These are phyloP conservation scores for Mustela lutreola DNA, from an alignment of 2,113 vertebrate species.

Conservation along the genomic window DNA sequence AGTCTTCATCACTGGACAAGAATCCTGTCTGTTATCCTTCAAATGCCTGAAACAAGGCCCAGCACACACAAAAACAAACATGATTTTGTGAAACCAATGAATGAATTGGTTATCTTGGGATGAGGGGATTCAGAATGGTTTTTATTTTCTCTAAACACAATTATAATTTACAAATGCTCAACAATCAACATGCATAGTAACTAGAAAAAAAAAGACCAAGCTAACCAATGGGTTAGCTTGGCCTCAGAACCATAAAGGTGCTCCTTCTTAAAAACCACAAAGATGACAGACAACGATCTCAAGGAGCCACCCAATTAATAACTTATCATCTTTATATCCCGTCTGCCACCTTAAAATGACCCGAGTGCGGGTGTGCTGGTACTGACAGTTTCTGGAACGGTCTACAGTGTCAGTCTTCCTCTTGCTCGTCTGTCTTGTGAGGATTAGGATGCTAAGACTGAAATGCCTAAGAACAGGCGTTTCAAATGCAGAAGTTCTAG, in stretches of 20 bases:
- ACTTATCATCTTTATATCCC: neutral
- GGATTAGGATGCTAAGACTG: neutral
- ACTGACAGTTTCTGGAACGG: neutral
- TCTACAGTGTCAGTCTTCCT: neutral
- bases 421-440: neutral
- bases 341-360: neutral
- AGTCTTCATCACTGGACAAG: neutral
- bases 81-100: neutral
- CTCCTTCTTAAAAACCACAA: neutral
- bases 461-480: neutral
- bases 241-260: neutral
- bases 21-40: neutral
- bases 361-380: fast-evolving
- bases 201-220: neutral
- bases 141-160: neutral
- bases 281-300: neutral
- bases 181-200: neutral
- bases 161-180: neutral
- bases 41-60: neutral
- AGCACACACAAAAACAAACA: neutral
- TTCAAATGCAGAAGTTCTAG: neutral
- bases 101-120: neutral
- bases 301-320: neutral
- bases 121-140: neutral
- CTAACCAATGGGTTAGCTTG: neutral